Percentiles rank a stretch among this genome's conserved stretches.
Conservation (phyloP, 2,797 vertebrate genomes). For the Octomys mimax region DNA sequence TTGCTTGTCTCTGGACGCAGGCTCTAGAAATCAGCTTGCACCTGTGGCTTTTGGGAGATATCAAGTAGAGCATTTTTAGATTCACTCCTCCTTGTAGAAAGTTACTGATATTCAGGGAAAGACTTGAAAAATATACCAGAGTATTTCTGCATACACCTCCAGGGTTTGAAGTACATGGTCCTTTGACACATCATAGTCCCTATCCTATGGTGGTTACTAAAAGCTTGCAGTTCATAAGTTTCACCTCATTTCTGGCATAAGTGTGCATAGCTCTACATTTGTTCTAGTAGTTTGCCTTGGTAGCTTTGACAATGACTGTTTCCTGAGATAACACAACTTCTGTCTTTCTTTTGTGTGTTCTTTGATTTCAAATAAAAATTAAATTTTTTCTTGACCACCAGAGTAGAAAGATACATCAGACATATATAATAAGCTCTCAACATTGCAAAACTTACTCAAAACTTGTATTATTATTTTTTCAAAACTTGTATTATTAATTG, state of each 20-base stretch:
- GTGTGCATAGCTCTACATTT: background rate
- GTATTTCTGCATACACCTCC: constrained; percentile 71
- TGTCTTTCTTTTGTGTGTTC: background rate
- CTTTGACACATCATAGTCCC: constrained; percentile 60
- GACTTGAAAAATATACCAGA: constrained; percentile 64
- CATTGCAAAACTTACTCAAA: background rate
- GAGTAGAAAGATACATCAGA: background rate
- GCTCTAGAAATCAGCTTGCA: constrained; percentile 81
- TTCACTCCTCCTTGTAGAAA: constrained; percentile 15
- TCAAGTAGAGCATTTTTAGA: constrained; percentile 78
- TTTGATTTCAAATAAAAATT: constrained; percentile 10
- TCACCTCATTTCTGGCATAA: constrained; percentile 40
- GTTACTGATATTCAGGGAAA: constrained; percentile 72
- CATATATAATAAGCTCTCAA: background rate
- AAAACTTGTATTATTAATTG: background rate
- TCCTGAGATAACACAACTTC: constrained; percentile 30
- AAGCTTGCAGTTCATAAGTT: constrained; percentile 57
- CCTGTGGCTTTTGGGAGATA: constrained; percentile 84
- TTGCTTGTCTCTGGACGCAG: constrained; percentile 80
- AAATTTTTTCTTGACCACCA: background rate
- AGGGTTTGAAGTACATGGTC: constrained; percentile 62
- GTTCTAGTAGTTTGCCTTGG: background rate
- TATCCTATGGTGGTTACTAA: constrained; percentile 57
- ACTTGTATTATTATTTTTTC: background rate
- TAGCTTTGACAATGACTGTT: background rate